phyloP scores from a whole-genome alignment of 2,888 invertebrate genomes.

The Unio pictorum region DNA sequence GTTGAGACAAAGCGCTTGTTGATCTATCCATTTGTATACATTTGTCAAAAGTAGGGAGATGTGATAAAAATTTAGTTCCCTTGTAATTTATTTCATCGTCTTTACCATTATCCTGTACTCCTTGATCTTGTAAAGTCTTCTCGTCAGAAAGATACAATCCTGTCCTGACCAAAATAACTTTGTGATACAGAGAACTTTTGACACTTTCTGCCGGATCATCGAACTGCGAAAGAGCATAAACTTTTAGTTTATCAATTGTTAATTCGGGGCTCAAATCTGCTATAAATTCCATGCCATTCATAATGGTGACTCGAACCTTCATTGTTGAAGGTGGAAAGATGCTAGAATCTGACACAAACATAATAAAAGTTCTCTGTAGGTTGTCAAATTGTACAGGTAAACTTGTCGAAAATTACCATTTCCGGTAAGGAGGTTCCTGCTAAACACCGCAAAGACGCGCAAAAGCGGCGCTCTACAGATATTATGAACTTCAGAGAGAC shows the following conservation, averaged over 20 bases:
- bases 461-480: too few relatives aligned
- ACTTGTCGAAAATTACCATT: too few relatives aligned
- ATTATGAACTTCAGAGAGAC: too few relatives aligned
- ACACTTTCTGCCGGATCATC: constrained; percentile 67
- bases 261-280: constrained; percentile 64
- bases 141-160: constrained; percentile 69
- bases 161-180: constrained; percentile 68
- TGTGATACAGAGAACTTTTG: constrained; percentile 70
- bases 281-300: constrained; percentile 66
- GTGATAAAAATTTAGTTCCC: background rate
- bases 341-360: constrained; percentile 71
- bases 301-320: constrained; percentile 68
- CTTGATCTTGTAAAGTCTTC: constrained; percentile 66
- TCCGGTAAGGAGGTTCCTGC: too few relatives aligned
- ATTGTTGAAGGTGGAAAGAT: constrained; percentile 63
- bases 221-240: constrained; percentile 69
- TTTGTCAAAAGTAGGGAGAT: background rate
- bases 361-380: constrained; percentile 24
- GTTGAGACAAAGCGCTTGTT: too few relatives aligned
- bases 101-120: constrained; percentile 70
- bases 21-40: too few relatives aligned
- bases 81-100: background rate
- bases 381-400: too few relatives aligned
- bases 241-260: constrained; percentile 71
- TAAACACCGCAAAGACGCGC: too few relatives aligned